These are phyloP conservation scores for Oryzias woworae DNA, from an alignment of 2,113 vertebrate species.

Conservation along the genomic window DNA sequence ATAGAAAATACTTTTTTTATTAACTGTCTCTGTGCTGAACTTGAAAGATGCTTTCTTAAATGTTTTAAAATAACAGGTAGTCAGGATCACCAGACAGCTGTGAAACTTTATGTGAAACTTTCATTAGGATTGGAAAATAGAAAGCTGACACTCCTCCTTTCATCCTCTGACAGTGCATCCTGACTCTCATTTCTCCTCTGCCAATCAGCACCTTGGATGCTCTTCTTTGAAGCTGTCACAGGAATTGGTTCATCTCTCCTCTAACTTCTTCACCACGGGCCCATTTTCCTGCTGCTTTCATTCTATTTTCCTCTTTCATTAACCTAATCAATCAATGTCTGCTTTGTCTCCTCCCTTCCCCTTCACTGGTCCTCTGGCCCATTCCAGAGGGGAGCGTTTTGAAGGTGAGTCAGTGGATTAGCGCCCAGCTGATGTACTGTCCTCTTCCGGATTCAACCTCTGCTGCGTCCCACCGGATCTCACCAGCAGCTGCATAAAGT, in stretches of 20 bases:
- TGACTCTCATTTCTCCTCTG: constrained; percentile 54
- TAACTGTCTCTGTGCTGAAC: no score
- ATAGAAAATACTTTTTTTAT: no score
- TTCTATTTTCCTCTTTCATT: constrained; percentile 70
- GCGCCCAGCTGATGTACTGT: constrained; percentile 70
- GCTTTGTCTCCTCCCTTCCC: constrained; percentile 54
- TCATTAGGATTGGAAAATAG: constrained; percentile 53
- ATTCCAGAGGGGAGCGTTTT: constrained; percentile 51
- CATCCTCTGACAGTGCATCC: constrained; percentile 52
- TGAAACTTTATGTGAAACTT: constrained; percentile 48
- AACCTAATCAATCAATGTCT: constrained; percentile 72
- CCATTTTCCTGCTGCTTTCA: constrained; percentile 66
- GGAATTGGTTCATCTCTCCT: constrained; percentile 56
- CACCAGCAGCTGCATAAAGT: constrained; percentile 22
- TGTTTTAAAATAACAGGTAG: constrained; percentile 30
- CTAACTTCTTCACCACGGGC: constrained; percentile 65
- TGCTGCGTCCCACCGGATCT: constrained; percentile 31
- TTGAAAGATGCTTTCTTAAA: constrained; percentile 14
- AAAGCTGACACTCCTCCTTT: constrained; percentile 58
- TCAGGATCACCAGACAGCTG: constrained; percentile 46
- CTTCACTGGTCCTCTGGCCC: constrained; percentile 52
- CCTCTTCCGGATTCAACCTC: constrained; percentile 57
- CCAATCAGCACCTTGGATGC: constrained; percentile 51
- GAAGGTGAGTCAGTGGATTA: constrained; percentile 75
- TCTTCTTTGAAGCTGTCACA: constrained; percentile 47